A percentile compares a stretch with the other conserved stretches of the same genome.
phyloP scores from a whole-genome alignment of 2,113 vertebrate genomes.

The Malurus elegans region DNA sequence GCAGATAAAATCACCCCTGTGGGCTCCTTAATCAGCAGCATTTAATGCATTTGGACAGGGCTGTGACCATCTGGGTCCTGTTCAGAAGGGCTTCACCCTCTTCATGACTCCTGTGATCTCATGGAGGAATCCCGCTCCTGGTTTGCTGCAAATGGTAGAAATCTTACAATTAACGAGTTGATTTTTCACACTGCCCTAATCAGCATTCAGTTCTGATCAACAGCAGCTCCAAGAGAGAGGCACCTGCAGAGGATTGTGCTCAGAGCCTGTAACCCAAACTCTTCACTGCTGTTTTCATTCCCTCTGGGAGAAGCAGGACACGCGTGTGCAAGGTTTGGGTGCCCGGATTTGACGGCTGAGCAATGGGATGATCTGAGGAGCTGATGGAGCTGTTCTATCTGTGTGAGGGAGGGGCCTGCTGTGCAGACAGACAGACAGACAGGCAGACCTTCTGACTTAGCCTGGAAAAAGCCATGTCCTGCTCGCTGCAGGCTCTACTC shows the following conservation, averaged over 20 bases:
- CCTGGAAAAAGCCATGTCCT: not conserved
- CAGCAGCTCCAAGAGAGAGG: not conserved
- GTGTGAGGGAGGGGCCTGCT: rapidly evolving
- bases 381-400: rapidly evolving
- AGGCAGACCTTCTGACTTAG: not conserved
- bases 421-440: not conserved
- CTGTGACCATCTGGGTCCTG: not conserved
- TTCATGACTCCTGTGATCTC: not conserved
- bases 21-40: not conserved
- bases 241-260: not conserved
- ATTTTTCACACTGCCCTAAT: not conserved
- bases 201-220: not conserved
- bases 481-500: not conserved
- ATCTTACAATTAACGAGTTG: not conserved
- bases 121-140: not conserved
- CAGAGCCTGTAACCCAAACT: not conserved
- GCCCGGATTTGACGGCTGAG: not conserved
- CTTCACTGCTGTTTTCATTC: not conserved
- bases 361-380: rapidly evolving
- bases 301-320: not conserved
- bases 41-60: not conserved
- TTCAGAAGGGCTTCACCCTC: not conserved
- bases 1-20: not conserved
- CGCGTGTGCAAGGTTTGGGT: not conserved
- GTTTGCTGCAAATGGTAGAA: not conserved